These are phyloP conservation scores for Nematolebias whitei DNA, from an alignment of 2,113 vertebrate species.

Conservation along the genomic window DNA sequence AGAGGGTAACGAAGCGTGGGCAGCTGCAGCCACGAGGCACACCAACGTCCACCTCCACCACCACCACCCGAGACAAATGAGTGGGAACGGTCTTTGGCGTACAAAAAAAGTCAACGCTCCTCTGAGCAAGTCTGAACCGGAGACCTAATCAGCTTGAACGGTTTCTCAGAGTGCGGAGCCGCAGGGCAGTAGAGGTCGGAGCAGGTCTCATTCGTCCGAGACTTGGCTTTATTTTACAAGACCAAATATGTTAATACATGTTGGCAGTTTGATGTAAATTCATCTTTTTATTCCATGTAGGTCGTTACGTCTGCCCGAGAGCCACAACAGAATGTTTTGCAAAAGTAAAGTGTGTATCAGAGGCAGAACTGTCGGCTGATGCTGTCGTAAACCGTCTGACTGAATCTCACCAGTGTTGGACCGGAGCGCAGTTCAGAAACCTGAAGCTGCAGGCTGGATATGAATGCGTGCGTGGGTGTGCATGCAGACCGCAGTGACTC, in stretches of 20 bases:
- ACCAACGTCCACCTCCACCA: conserved; percentile 5
- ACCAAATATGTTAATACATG: not conserved
- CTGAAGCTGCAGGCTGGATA: conserved; percentile 38
- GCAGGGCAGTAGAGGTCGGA: not conserved
- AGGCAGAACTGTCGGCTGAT: not conserved
- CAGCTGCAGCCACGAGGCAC: not conserved
- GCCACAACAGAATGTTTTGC: not conserved
- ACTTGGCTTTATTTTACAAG: not conserved
- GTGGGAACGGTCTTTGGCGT: not conserved
- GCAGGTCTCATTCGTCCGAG: not conserved
- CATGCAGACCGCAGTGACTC: conserved; percentile 21
- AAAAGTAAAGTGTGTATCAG: not conserved
- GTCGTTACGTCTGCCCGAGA: not conserved
- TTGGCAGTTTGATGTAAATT: not conserved
- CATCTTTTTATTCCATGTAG: not conserved
- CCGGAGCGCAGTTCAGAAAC: conserved; percentile 26
- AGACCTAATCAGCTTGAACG: not conserved
- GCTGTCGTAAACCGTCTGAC: not conserved
- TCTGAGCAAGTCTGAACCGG: not conserved
- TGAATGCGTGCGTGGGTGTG: conserved; percentile 18
- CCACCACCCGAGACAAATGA: conserved; percentile 5
- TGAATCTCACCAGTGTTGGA: not conserved
- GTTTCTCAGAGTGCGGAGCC: not conserved
- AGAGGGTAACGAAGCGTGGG: conserved; percentile 1
- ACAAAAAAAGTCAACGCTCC: not conserved